Conservation (phyloP, 2,888 invertebrate species). For the Mantis religiosa region DNA sequence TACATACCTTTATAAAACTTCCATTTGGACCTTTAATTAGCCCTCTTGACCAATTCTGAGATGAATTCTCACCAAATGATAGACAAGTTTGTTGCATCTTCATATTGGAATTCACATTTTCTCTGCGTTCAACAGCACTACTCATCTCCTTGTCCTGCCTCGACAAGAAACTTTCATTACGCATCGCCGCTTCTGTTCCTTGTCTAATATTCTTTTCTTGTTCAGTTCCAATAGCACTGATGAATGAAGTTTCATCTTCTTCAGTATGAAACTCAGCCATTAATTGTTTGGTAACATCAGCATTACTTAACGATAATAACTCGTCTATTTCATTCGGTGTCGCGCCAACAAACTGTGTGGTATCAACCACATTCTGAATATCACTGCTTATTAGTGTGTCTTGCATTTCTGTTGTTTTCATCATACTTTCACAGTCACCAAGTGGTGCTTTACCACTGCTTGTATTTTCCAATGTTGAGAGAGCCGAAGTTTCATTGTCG, state of each 20-base stretch:
- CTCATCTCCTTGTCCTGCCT: background rate
- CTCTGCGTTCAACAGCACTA: background rate
- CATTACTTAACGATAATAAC: background rate
- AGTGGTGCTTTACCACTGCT: no score
- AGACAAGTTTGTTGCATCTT: background rate
- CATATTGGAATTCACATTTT: background rate
- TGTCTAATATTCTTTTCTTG: background rate
- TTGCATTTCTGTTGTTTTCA: background rate
- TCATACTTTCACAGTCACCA: no score
- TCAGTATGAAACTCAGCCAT: background rate
- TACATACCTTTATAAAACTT: background rate
- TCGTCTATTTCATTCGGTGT: background rate
- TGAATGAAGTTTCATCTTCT: background rate
- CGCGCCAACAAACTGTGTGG: background rate
- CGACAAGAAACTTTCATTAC: background rate
- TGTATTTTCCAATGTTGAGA: no score
- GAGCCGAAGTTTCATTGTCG: no score
- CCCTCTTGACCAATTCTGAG: slow-evolving; percentile 17
- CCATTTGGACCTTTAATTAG: background rate
- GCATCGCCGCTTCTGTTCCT: background rate
- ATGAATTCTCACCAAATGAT: background rate
- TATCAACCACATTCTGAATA: background rate
- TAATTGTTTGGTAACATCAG: background rate
- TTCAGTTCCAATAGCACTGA: background rate
- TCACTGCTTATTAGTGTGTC: background rate